Conservation (phyloP, 1,140 invertebrate genomes). For the Bombus polaris region DNA sequence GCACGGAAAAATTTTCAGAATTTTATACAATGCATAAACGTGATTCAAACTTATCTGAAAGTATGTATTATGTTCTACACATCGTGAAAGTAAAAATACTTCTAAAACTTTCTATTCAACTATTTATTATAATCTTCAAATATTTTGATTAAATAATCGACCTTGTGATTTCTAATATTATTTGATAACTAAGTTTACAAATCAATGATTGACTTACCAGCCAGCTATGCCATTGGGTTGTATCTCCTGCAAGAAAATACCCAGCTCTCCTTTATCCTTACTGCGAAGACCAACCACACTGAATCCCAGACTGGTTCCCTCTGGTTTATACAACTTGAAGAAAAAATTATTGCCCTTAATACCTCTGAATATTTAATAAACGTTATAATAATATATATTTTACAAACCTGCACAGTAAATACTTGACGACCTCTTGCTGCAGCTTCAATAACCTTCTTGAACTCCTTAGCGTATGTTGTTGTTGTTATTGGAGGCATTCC, state of each 20-base stretch:
- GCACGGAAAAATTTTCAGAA: not conserved
- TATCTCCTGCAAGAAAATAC: slow-evolving; percentile 91
- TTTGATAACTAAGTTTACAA: not conserved
- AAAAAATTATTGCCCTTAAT: not conserved
- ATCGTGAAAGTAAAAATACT: not conserved
- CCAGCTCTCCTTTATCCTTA: slow-evolving; percentile 88
- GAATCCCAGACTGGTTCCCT: slow-evolving; percentile 89
- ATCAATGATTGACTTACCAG: slow-evolving; percentile 83
- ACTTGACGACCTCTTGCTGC: slow-evolving; percentile 86
- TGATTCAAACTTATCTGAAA: not conserved
- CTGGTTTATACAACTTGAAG: slow-evolving; percentile 87
- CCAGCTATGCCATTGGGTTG: slow-evolving; percentile 89
- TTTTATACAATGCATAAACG: not conserved
- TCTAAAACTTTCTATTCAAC: not conserved
- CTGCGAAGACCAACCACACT: slow-evolving; percentile 89
- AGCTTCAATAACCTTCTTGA: slow-evolving; percentile 85
- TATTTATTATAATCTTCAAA: not conserved
- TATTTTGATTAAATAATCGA: not conserved
- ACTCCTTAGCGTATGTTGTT: slow-evolving; percentile 85
- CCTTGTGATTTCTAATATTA: not conserved
- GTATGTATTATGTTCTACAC: not conserved
- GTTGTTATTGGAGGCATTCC: slow-evolving; percentile 84
- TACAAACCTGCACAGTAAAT: slow-evolving; percentile 83
- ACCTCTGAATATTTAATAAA: not conserved
- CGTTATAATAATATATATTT: not conserved